phyloP scores from a whole-genome alignment of 37 sponge, comb jelly and placozoan species.

The Halisarca cf. caerulea region DNA sequence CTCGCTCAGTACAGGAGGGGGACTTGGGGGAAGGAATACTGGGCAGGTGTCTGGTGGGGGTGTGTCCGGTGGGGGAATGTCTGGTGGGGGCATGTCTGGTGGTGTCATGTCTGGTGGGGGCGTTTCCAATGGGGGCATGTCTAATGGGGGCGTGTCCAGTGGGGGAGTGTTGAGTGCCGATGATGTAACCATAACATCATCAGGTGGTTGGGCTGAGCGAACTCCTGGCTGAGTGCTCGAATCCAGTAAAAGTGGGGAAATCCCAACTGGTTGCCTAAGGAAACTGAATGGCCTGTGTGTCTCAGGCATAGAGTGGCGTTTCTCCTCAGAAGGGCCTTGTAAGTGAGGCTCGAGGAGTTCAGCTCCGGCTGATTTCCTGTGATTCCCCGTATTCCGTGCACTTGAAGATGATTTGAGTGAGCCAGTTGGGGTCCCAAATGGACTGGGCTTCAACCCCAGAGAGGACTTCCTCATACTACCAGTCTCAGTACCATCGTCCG shows the following conservation, averaged over 20 bases:
- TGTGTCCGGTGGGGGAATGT: background rate
- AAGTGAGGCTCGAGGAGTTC: no score
- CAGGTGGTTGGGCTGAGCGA: background rate
- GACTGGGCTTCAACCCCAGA: no score
- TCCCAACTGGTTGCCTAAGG: background rate
- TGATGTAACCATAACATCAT: background rate
- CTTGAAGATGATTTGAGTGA: no score
- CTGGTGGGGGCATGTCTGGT: background rate
- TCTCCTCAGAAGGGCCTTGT: background rate
- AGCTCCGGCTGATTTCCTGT: no score
- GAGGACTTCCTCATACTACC: background rate
- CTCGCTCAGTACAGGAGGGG: background rate
- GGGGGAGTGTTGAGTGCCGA: no score
- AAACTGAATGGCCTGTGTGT: background rate
- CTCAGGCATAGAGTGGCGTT: background rate
- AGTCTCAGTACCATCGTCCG: constrained; percentile 18
- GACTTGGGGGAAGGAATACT: background rate
- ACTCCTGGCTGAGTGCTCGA: no score
- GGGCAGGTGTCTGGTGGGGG: background rate
- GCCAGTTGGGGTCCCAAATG: background rate
- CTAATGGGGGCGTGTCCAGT: background rate
- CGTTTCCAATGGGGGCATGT: background rate
- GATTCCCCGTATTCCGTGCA: no score
- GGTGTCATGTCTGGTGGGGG: background rate
- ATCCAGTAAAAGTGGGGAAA: background rate